Conservation (phyloP, 2,113 vertebrate species). For the Percina caprodes region DNA sequence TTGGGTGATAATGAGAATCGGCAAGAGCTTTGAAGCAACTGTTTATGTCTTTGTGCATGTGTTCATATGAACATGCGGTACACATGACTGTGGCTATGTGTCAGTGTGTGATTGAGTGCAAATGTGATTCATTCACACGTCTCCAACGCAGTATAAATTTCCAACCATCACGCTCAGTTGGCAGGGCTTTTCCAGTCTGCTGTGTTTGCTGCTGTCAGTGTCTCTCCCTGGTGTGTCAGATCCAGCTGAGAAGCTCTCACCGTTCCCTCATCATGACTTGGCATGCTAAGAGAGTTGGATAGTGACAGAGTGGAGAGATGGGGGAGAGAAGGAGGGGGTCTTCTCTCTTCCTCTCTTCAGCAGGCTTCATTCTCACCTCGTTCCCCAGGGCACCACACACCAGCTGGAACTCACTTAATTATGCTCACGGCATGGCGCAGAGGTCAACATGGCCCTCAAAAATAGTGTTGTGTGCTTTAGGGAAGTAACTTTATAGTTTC, state of each 20-base stretch:
- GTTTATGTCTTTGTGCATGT: neutral
- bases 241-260: conserved; percentile 52
- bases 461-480: conserved; percentile 34
- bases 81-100: conserved; percentile 22
- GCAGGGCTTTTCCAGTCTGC: conserved; percentile 57
- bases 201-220: conserved; percentile 26
- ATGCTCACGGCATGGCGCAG: conserved; percentile 58
- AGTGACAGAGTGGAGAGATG: conserved; percentile 16
- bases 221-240: conserved; percentile 38
- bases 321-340: neutral
- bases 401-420: conserved; percentile 78
- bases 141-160: conserved; percentile 41
- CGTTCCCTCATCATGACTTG: conserved; percentile 56
- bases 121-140: conserved; percentile 56
- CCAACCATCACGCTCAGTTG: conserved; percentile 12
- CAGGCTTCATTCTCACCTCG: conserved; percentile 73
- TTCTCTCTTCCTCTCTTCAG: conserved; percentile 52
- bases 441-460: conserved; percentile 59
- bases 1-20: neutral
- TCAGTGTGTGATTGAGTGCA: conserved; percentile 26
- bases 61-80: neutral
- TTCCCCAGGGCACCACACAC: conserved; percentile 65
- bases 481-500: conserved; percentile 35
- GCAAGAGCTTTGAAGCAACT: neutral
- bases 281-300: conserved; percentile 45